Base-by-base conservation (phyloP, 2,888 invertebrate genomes). In the Drosophila quinaria region DNA sequence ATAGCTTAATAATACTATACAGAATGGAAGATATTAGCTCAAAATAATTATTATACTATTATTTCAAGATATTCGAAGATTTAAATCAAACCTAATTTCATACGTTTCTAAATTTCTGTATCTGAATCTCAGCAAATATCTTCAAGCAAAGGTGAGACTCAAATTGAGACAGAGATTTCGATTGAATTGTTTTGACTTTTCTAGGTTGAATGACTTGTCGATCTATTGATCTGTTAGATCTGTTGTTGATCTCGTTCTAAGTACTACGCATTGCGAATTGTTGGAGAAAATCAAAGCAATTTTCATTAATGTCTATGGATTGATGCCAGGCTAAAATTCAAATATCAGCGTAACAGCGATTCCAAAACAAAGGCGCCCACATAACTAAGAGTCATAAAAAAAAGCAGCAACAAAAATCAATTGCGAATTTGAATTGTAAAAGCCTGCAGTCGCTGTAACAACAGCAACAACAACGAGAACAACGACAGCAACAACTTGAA, bases 341-440 rank as follows among this genome's bases (percentile, higher is more conserved):
- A 81, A 87, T 80, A 78, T 51, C 89, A 81, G 65, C 51, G 80
- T 68, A 78, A 75, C 75, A 61, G 49, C 58, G 75, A 55, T 60
- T 66, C 35, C 37, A 58, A 62, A 73, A 74, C 66, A 70, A 73
- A 78, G 65, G 78, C 73, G 74, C 66, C 69, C 64, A 69, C 68
- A 70, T 64, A 68, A 22, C 22, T 22, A 3, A 65, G 68, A 60
- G 31, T 15, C 13, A 8, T 51, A 42, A 10, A 29, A 22, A 4
- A 22, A 2, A 56, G n/a, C 13, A 39, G 42, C 13, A 51, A 47
- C 17, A 62, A 85, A 84, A 84, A 70, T 85, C 73, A 82, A 85
- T 81, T 80, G 71, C 58, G 60, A 87, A 83, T 83, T 87, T 87
- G 88, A 87, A 87, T 82, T 83, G 82, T 77, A 88, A 82, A 82